Base-by-base conservation (phyloP, 2,113 vertebrate genomes). In the Micromys minutus region DNA sequence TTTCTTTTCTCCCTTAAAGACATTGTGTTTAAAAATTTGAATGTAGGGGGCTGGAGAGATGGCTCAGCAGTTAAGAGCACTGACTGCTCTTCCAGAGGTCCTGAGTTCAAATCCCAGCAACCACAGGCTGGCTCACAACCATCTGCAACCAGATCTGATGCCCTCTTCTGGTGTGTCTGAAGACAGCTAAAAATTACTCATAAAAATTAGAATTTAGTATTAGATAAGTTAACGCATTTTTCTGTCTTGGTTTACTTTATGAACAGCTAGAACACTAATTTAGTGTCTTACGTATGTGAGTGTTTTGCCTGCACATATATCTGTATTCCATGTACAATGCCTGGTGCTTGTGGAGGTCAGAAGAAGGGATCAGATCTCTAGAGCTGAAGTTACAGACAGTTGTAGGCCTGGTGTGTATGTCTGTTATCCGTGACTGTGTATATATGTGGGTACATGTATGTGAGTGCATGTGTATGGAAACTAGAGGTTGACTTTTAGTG, bases 1-100 rank as follows among this genome's bases (percentile, higher is more conserved):
- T 97, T 81, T 19, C 22, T 92, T 83, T 92, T 94, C 52, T 76
- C 24, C 31, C 81, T 86, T 79, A 71, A 91, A 39, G 50, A 22
- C 81, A 26, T 67, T 93, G 0, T 93, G 42, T n/a, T 75, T 90
- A n/a, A 63, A 90, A 88, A 55, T n/a, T 92, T 69, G 80, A 92
- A n/a, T n/a, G n/a, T n/a, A n/a, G n/a, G n/a, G n/a, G n/a, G n/a
- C n/a, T n/a, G n/a, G n/a, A n/a, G n/a, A n/a, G n/a, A n/a, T n/a
- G n/a, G n/a, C n/a, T n/a, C n/a, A n/a, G n/a, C n/a, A n/a, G n/a
- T n/a, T n/a, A n/a, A n/a, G n/a, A n/a, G n/a, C n/a, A n/a, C n/a
- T n/a, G n/a, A n/a, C n/a, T n/a, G n/a, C n/a, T n/a, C n/a, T n/a
- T n/a, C n/a, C n/a, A n/a, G n/a, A n/a, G n/a, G n/a, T n/a, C n/a